Percentiles rank a stretch among this genome's conserved stretches.
These are phyloP conservation scores for Lepidochrysops patricia DNA, from an alignment of 2,888 invertebrate species.

Conservation along the genomic window DNA sequence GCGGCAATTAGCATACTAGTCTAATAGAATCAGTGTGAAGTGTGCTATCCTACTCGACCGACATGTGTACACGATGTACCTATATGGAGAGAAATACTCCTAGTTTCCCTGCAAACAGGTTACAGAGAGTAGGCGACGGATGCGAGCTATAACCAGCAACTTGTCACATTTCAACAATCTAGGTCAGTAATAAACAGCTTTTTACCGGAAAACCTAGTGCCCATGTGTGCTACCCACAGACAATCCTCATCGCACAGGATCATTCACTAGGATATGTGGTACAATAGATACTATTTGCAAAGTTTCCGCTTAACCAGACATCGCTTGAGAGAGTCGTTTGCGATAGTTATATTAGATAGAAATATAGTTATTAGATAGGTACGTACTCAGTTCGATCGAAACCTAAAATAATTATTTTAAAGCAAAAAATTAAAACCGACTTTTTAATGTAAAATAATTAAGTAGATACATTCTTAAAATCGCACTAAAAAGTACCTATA, in stretches of 20 bases:
- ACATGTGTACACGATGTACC: not conserved
- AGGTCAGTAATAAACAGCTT: slow-evolving; percentile 3
- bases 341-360: too few species aligned
- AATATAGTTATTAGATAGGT: too few species aligned
- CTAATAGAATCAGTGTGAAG: not conserved
- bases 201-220: slow-evolving; percentile 7
- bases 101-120: slow-evolving; percentile 6
- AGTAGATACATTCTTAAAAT: too few species aligned
- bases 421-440: too few species aligned
- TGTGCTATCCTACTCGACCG: not conserved
- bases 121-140: slow-evolving; percentile 9
- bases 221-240: not conserved
- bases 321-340: too few species aligned
- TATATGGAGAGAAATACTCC: slow-evolving; percentile 11
- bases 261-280: too few species aligned
- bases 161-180: slow-evolving; percentile 3
- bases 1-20: not conserved
- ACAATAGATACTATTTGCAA: too few species aligned
- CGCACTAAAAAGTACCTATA: too few species aligned
- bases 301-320: too few species aligned
- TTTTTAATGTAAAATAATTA: too few species aligned
- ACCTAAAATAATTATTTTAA: too few species aligned
- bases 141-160: not conserved
- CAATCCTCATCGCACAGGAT: not conserved
- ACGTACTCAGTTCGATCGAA: too few species aligned